Evolutionary conservation across 2,888 invertebrate species (phyloP).

Genomic region (Cheilosia impressa): DNA sequence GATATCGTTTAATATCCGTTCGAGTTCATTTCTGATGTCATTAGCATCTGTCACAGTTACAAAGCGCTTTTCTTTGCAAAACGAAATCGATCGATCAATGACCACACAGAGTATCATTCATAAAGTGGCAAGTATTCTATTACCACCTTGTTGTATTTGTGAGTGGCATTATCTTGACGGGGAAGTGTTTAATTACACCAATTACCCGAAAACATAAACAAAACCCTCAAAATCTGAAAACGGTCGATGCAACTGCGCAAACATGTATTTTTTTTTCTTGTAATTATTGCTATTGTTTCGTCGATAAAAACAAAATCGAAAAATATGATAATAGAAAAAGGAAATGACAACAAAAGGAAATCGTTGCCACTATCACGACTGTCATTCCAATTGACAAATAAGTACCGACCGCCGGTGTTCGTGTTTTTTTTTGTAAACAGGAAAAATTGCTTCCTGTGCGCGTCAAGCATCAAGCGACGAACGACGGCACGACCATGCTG

Average conservation of each 20-base stretch:
- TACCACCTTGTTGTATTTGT: neutral
- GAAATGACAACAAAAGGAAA: conserved; percentile 75
- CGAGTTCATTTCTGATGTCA: neutral
- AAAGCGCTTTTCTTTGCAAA: neutral
- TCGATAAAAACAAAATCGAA: conserved; percentile 44
- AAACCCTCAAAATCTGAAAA: conserved; percentile 22
- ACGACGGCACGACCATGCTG: conserved; percentile 31
- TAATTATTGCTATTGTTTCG: conserved; percentile 56
- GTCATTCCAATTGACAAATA: conserved; percentile 74
- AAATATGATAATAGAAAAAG: conserved; percentile 58
- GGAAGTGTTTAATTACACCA: conserved; percentile 61
- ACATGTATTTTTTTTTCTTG: conserved; percentile 19
- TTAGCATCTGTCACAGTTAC: neutral
- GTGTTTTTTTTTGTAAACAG: conserved; percentile 63
- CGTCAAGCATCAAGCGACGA: conserved; percentile 18
- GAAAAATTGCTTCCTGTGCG: conserved; percentile 73
- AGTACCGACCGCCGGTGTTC: conserved; percentile 52
- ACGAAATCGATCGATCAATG: conserved; percentile 26
- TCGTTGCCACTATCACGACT: conserved; percentile 73
- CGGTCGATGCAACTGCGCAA: conserved; percentile 4
- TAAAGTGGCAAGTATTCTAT: neutral
- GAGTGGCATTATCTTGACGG: conserved; percentile 12
- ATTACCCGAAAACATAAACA: conserved; percentile 33
- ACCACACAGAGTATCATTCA: neutral
- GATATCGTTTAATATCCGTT: conserved; percentile 15